Conservation (phyloP, 2,888 invertebrate genomes). For the Thysanoteuthis rhombus region DNA sequence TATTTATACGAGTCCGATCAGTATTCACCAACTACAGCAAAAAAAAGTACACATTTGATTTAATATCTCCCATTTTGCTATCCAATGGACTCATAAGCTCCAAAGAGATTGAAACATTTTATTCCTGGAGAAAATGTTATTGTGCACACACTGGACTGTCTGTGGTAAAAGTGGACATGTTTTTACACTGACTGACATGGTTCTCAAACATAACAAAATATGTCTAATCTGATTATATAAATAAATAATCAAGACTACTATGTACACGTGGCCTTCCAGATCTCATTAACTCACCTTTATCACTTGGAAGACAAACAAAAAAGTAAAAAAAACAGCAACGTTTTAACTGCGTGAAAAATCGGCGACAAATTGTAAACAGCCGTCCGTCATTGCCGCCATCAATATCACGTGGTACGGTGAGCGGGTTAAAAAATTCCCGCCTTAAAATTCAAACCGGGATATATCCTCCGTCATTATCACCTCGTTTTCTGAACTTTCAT, state of each 20-base stretch:
- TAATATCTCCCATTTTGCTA: no score
- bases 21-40: no score
- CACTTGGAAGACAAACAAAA: neutral
- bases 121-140: neutral
- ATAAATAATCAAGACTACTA: neutral
- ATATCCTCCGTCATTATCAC: no score
- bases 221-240: neutral
- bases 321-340: neutral
- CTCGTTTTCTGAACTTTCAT: no score
- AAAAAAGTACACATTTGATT: no score
- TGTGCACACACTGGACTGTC: neutral
- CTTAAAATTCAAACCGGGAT: neutral
- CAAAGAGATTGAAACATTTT: neutral
- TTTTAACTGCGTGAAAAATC: neutral
- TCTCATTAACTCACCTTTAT: neutral
- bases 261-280: neutral
- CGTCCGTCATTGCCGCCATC: slow-evolving; percentile 26
- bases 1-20: no score
- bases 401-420: slow-evolving; percentile 20
- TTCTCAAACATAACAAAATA: neutral
- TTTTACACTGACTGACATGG: neutral
- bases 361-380: slow-evolving; percentile 27
- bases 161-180: neutral
- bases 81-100: neutral
- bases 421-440: neutral